Percentiles rank a stretch among this genome's conserved stretches.
These are phyloP conservation scores for Portevinia maculata DNA, from an alignment of 2,888 invertebrate genomes.

Conservation along the genomic window DNA sequence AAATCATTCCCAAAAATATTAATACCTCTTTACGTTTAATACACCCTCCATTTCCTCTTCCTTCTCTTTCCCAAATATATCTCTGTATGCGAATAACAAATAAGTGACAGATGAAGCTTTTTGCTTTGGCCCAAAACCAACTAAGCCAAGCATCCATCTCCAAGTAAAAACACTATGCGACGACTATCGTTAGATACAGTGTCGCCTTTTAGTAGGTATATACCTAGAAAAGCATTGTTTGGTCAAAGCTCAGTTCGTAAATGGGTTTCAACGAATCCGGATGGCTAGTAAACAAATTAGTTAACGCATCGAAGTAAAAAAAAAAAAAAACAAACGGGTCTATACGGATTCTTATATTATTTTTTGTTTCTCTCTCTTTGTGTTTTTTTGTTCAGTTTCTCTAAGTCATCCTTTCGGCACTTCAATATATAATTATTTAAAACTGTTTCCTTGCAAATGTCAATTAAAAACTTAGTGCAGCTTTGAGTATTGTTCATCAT, in stretches of 20 bases:
- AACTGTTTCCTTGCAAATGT: neutral
- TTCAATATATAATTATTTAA: neutral
- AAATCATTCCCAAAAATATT: neutral
- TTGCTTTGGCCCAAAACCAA: conserved; percentile 40
- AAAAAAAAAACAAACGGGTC: conserved; percentile 43
- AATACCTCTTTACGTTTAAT: neutral
- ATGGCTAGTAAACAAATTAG: conserved; percentile 76
- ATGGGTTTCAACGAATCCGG: conserved; percentile 82
- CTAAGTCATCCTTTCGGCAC: neutral
- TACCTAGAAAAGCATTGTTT: conserved; percentile 81
- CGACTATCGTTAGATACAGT: conserved; percentile 48
- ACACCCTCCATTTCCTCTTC: neutral
- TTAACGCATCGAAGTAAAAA: conserved; percentile 31
- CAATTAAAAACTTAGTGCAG: neutral
- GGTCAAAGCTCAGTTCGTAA: conserved; percentile 82
- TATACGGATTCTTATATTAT: conserved; percentile 42
- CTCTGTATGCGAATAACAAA: conserved; percentile 19
- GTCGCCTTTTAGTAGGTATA: conserved; percentile 75
- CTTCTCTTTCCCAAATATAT: neutral
- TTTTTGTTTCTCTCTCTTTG: conserved; percentile 22
- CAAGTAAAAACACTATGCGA: neutral
- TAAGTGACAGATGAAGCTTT: conserved; percentile 48
- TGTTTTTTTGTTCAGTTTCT: conserved; percentile 11
- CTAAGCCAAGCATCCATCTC: conserved; percentile 16
- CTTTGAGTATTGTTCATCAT: neutral